A percentile compares a stretch with the other conserved stretches of the same genome.
phyloP scores from a whole-genome alignment of 2,888 invertebrate species.

The Encarsia formosa region DNA sequence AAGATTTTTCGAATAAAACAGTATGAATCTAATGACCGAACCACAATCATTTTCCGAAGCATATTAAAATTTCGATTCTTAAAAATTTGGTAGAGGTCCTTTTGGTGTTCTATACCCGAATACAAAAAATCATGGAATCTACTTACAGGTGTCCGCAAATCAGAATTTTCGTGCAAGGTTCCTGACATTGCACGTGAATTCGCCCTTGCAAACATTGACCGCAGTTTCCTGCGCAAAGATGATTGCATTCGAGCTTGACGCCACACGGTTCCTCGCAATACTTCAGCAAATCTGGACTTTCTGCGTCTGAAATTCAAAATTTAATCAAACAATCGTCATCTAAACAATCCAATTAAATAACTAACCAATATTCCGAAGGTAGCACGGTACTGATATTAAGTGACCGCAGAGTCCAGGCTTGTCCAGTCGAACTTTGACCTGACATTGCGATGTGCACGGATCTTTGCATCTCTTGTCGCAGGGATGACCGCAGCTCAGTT shows the following conservation, averaged over 20 bases:
- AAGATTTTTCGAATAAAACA: not conserved
- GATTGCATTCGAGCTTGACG: not conserved
- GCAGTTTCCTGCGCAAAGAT: not conserved
- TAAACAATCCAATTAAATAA: not conserved
- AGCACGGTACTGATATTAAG: not conserved
- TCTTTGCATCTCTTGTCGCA: not conserved
- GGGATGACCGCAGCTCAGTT: not conserved
- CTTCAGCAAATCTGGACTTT: not conserved
- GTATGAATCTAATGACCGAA: not conserved
- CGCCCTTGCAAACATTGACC: not conserved
- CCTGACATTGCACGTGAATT: not conserved
- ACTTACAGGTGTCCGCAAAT: slow-evolving; percentile 1
- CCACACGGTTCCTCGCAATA: not conserved
- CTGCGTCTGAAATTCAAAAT: not conserved
- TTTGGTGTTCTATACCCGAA: not conserved
- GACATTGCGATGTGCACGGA: not conserved
- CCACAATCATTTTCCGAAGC: no score
- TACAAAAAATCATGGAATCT: not conserved
- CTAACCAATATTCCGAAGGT: not conserved
- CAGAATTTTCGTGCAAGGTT: not conserved
- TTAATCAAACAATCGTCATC: not conserved
- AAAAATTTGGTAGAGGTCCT: no score
- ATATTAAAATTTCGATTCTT: no score
- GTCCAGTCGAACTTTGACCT: not conserved
- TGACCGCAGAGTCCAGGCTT: not conserved